A percentile compares a stretch with the other conserved stretches of the same genome.
Evolutionary conservation across 2,888 invertebrate species (phyloP).

Genomic region (Cetonia aurata): DNA sequence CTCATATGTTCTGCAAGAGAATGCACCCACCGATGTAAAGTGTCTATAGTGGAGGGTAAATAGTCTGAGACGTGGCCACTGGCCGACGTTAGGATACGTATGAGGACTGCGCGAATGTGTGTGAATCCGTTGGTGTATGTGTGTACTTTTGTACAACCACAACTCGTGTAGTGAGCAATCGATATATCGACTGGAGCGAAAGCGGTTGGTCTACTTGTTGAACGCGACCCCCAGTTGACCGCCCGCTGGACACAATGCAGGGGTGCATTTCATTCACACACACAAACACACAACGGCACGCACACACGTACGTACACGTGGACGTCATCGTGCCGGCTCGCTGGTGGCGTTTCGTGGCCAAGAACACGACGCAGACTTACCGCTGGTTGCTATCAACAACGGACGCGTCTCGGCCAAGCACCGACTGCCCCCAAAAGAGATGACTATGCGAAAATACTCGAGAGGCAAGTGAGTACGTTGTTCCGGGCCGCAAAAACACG

Average conservation of each 20-base stretch:
- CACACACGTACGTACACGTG: conserved; percentile 43
- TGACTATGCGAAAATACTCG: conserved; percentile 25
- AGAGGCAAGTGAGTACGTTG: neutral
- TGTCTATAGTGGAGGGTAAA: conserved; percentile 38
- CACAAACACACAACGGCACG: conserved; percentile 52
- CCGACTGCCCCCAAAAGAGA: neutral
- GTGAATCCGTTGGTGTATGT: conserved; percentile 44
- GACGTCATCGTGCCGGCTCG: conserved; percentile 32
- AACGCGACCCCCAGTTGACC: conserved; percentile 59
- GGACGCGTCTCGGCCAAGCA: conserved; percentile 13
- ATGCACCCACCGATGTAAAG: conserved; percentile 25
- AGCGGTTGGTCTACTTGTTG: conserved; percentile 64
- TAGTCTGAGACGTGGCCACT: conserved; percentile 41
- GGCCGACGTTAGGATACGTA: conserved; percentile 37
- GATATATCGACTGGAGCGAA: conserved; percentile 65
- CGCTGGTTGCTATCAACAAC: conserved; percentile 21
- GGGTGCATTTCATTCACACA: conserved; percentile 62
- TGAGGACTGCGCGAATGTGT: conserved; percentile 21
- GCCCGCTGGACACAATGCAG: conserved; percentile 56
- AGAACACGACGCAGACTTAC: conserved; percentile 24
- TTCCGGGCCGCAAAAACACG: neutral
- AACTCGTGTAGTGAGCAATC: conserved; percentile 60
- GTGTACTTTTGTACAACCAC: conserved; percentile 57
- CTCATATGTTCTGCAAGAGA: conserved; percentile 7
- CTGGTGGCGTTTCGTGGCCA: conserved; percentile 25